Percentiles rank a stretch among this genome's conserved stretches.
Conservation (phyloP, 2,113 vertebrate species). For the Upupa epops region DNA sequence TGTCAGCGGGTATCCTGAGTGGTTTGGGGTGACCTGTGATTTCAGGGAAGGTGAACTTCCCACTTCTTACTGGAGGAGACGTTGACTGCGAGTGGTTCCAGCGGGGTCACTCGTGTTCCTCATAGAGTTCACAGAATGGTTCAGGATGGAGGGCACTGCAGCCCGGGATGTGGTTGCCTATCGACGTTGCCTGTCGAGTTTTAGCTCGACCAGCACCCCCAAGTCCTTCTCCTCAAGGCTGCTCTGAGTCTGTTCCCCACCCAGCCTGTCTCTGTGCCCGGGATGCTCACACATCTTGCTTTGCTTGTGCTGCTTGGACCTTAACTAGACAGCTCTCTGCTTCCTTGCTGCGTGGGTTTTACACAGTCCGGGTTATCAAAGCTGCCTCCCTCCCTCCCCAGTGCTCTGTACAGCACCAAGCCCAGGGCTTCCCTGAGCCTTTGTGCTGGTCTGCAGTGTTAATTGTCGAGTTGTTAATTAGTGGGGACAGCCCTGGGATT, state of each 20-base stretch:
- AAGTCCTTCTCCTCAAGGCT: no score
- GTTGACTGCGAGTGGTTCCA: neutral
- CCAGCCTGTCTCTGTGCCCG: no score
- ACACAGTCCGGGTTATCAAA: neutral
- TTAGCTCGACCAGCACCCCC: no score
- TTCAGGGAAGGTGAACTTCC: neutral
- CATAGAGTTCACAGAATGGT: no score
- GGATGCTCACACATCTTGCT: neutral
- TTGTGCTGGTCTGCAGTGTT: neutral
- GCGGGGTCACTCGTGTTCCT: neutral
- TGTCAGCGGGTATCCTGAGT: neutral
- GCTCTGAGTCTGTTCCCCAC: no score
- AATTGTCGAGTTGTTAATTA: neutral
- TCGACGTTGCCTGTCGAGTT: no score
- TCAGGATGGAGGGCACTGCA: no score
- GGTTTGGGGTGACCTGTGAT: neutral
- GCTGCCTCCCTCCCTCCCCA: neutral
- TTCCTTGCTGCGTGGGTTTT: neutral
- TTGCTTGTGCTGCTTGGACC: neutral
- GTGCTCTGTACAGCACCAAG: neutral
- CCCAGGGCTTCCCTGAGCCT: neutral
- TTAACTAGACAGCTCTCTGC: neutral
- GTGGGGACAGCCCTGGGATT: neutral
- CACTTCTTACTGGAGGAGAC: neutral
- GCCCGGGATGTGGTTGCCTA: no score